These are phyloP conservation scores for Andrena flavipes DNA, from an alignment of 2,888 invertebrate genomes.

Conservation along the genomic window DNA sequence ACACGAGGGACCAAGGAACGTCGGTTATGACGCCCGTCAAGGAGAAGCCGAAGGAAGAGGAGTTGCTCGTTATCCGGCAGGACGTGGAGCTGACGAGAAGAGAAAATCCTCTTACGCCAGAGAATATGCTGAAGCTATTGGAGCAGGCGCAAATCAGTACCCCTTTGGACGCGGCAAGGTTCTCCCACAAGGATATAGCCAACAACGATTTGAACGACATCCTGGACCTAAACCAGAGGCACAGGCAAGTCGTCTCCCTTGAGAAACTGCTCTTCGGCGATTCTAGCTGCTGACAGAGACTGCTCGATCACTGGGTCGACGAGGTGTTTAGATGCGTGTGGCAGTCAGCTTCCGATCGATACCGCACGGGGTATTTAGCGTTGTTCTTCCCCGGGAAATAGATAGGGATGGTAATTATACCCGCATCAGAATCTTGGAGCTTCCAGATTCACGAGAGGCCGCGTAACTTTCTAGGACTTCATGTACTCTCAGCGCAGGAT, in stretches of 20 bases:
- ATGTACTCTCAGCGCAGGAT: background rate
- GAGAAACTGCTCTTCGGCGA: slow-evolving; percentile 82
- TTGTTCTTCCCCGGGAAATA: slow-evolving; percentile 23
- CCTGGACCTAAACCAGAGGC: slow-evolving; percentile 72
- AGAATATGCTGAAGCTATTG: slow-evolving; percentile 80
- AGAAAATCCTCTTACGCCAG: slow-evolving; percentile 71
- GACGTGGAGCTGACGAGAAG: background rate
- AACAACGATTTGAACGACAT: slow-evolving; percentile 40
- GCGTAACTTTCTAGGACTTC: background rate
- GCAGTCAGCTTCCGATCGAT: background rate
- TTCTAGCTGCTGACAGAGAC: slow-evolving; percentile 73
- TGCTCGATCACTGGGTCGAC: background rate
- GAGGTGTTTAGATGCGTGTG: background rate
- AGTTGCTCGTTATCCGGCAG: background rate
- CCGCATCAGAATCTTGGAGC: slow-evolving; percentile 14
- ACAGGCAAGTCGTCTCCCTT: slow-evolving; percentile 82
- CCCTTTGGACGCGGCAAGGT: slow-evolving; percentile 73
- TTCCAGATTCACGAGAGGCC: slow-evolving; percentile 25
- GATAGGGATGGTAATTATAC: background rate
- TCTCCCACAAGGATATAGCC: slow-evolving; percentile 48
- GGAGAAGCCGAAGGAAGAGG: background rate
- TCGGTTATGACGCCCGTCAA: slow-evolving; percentile 20
- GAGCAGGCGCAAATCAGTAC: slow-evolving; percentile 81
- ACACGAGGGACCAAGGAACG: slow-evolving; percentile 34
- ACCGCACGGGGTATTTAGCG: slow-evolving; percentile 2